These are phyloP conservation scores for Salvelinus sp. DNA, from an alignment of 2,113 vertebrate species.

Conservation along the genomic window DNA sequence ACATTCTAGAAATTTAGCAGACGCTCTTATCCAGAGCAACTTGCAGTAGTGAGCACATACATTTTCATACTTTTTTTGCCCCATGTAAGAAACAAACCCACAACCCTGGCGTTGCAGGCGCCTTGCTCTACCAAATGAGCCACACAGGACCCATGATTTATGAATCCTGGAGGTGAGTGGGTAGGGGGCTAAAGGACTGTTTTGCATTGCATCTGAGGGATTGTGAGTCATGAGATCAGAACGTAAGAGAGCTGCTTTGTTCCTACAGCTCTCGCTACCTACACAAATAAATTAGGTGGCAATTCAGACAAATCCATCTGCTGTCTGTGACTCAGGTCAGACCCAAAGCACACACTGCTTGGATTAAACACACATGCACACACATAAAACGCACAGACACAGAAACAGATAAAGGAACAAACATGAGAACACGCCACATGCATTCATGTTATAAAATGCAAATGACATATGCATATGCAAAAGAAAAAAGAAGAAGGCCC, in stretches of 20 bases:
- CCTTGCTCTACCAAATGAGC: too few relatives aligned
- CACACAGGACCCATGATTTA: background rate
- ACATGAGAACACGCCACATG: background rate
- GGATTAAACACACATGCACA: conserved; percentile 4
- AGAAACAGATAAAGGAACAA: background rate
- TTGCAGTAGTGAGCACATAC: too few relatives aligned
- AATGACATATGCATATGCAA: background rate
- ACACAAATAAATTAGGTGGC: background rate
- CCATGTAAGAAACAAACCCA: too few relatives aligned
- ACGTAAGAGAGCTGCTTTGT: background rate
- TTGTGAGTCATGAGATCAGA: background rate
- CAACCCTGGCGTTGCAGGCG: too few relatives aligned
- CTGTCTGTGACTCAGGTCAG: conserved; percentile 17
- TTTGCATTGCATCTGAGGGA: background rate
- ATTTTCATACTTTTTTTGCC: too few relatives aligned
- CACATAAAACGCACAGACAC: background rate
- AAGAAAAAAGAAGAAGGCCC: too few relatives aligned
- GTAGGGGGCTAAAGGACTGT: background rate
- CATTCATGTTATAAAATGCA: background rate
- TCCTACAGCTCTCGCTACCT: background rate
- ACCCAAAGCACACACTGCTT: background rate
- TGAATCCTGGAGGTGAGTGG: background rate
- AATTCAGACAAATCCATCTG: conserved; percentile 20
- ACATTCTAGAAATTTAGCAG: too few relatives aligned
- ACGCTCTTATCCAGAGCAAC: too few relatives aligned